Evolutionary conservation across 92 coral and sea anemone species (phyloP), one percentile per base, ranked within the genome.

Genomic region (Phymanthus crucifer): DNA sequence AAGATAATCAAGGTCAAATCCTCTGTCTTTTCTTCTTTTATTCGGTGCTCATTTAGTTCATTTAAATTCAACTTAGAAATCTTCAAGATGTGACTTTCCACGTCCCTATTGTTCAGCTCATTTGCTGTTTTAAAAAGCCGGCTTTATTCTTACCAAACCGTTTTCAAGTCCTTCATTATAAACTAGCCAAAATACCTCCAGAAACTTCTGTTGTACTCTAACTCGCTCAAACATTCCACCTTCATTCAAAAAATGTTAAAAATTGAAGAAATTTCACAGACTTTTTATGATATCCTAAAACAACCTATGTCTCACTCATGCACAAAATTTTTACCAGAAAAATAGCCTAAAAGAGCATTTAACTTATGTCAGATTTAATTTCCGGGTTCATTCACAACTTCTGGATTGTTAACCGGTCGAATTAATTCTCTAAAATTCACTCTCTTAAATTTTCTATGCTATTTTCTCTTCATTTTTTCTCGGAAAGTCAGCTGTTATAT

Each of bases 401-500:
- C 13, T 29, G 6, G 68, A 29, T 61, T 61, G 68, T 61, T 27
- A 27, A 61, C 16, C 13, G 68, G 68, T 5, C 29, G 29, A 61
- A 27, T 61, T 61, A n/a, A 61, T 61, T 61, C 29, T 61, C 17
- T 26, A 24, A 26, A 4, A 4, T 61, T 61, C 29, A 24, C 34
- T 27, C 34, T 27, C 31, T 27, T 61, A 61, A 29, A 26, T 61
- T 61, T 61, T 27, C 2, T 33, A 10, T 36, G 12, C 6, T 40
- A 4, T 40, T 38, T 71, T 40, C 35, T 32, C 43, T 71, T 38
- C 23, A 4, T 14, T 7, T 38, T 71, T 38, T 71, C 24, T n/a
- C 19, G 23, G 16, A n/a, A 71, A 19, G 31, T 71, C 75, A 40
- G 75, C 75, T 71, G 75, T 18, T 71, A 40, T 71, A 4, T 17